Evolutionary conservation across 2,113 vertebrate genomes (phyloP), one percentile per base, ranked within the genome.

Genomic region (Prolemur simus): DNA sequence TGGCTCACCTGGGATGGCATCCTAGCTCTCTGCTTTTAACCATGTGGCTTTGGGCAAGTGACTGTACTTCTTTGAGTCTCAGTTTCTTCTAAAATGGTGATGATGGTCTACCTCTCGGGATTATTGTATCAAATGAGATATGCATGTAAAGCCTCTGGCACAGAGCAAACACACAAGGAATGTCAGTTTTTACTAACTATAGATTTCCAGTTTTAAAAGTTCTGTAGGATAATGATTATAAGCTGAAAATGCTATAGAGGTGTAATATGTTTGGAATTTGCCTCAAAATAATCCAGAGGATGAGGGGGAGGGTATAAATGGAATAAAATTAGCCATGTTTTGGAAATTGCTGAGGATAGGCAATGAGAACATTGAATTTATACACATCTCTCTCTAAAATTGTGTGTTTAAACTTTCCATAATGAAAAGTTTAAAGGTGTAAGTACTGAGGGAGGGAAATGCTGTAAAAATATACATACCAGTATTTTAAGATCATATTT

Each of bases 201-300:
- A 93, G 66, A 58, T 82, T 82, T 88, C 87, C 76, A 90, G 60
- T 23, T 87, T 92, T 89, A 52, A 77, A 86, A 76, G 32, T 58
- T 88, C 54, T 83, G 3, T 71, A 85, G 17, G 49, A 77, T 89
- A 88, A 95, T 83, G 39, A 94, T 34, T 94, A 83, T 86, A 95
- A 89, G 68, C 52, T 86, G 82, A 77, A 95, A 89, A 87, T 82
- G 83, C n/a, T 42, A 68, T 1, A 80, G 64, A 58, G 80, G 85
- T 77, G 14, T 85, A 90, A 84, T 63, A 78, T 13, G 45, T 86
- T 83, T 86, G 85, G 73, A 91, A 96, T 95, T 82, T 89, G 32
- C 78, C 91, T 92, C 66, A 89, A 77, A 96, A 96, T 76, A 78
- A 95, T 93, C 73, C 23, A 47, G 32, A 17, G 23, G 23, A 23